Evolutionary conservation across 2,797 vertebrate species (phyloP), one percentile per base, ranked within the genome.

Genomic region (Epinephelus awoara): DNA sequence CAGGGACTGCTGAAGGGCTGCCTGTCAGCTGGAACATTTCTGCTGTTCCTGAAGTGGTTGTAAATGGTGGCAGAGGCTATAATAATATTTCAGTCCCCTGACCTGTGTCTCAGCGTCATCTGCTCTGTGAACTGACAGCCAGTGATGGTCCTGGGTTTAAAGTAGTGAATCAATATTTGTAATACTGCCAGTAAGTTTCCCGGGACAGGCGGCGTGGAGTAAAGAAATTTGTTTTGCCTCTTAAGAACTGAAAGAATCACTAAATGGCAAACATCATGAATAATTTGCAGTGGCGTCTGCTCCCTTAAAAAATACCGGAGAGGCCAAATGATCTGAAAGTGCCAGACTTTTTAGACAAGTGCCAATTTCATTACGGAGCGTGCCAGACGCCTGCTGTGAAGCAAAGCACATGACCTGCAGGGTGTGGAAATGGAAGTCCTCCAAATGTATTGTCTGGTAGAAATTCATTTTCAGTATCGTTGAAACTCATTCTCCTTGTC

Each of bases 111-210:
- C 52, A 68, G 51, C 42, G 54, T 49, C 19, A 51, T 70, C 51
- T 68, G 50, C 80, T 77, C 72, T 72, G 55, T 65, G 25, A 72
- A 54, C 57, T 75, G 14, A 59, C 52, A 75, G 64, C 14, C 73
- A 52, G 27, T 1, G 51, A 77, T 77, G 52, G 44, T 74, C 66
- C 67, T 23, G 66, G 64, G 73, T 76, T 76, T 82, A 70, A 79
- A 87, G 74, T 11, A 75, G 46, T 34, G 29, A 76, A 82, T 85
- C 68, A 64, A 85, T 87, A 73, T 67, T 72, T 89, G 80, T 75
- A 71, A 54, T 23, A 15, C 17, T 73, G 80, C 77, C 62, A 79
- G 42, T 23, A 44, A 47, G 25, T 73, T 68, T 85, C 34, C 10
- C 38, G 5, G 44, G 40, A 70, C 62, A 64, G 73, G 25, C 25